Evolutionary conservation across 2,797 vertebrate genomes (phyloP).

Genomic region (Gorsachius magnificus): DNA sequence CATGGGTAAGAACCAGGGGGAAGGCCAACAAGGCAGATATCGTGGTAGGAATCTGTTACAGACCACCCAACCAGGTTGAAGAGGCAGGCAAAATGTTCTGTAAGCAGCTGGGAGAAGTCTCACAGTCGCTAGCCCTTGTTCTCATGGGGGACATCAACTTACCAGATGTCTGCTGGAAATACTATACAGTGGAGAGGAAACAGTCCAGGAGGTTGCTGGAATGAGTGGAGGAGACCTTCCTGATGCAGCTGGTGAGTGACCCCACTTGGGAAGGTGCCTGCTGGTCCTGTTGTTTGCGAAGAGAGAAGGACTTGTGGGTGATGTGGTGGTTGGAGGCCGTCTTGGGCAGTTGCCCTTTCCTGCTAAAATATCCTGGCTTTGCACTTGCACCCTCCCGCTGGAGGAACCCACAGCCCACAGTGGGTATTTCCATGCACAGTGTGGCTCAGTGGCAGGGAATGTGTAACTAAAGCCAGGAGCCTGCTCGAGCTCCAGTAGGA

Average conservation of each 20-base stretch:
- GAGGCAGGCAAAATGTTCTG: neutral
- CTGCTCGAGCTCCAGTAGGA: neutral
- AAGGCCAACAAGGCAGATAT: neutral
- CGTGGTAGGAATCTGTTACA: neutral
- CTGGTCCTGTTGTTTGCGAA: too few relatives aligned
- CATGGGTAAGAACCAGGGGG: too few relatives aligned
- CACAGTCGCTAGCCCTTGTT: neutral
- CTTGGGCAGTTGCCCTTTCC: neutral
- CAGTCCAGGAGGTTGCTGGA: too few relatives aligned
- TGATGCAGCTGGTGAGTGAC: too few relatives aligned
- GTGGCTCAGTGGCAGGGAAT: neutral
- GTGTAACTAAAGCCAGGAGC: neutral
- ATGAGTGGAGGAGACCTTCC: too few relatives aligned
- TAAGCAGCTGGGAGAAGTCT: neutral
- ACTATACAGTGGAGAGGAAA: neutral
- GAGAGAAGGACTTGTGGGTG: too few relatives aligned
- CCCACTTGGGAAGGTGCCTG: too few relatives aligned
- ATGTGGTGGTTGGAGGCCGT: too few relatives aligned
- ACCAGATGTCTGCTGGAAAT: neutral
- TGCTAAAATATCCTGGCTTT: neutral
- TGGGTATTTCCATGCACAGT: neutral
- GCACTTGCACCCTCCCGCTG: neutral
- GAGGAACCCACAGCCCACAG: neutral
- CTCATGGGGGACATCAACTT: neutral
- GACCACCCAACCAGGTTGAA: neutral